A percentile compares a stretch with the other conserved stretches of the same genome.
These are phyloP conservation scores for Girardinichthys multiradiatus DNA, from an alignment of 2,113 vertebrate species.

Conservation along the genomic window DNA sequence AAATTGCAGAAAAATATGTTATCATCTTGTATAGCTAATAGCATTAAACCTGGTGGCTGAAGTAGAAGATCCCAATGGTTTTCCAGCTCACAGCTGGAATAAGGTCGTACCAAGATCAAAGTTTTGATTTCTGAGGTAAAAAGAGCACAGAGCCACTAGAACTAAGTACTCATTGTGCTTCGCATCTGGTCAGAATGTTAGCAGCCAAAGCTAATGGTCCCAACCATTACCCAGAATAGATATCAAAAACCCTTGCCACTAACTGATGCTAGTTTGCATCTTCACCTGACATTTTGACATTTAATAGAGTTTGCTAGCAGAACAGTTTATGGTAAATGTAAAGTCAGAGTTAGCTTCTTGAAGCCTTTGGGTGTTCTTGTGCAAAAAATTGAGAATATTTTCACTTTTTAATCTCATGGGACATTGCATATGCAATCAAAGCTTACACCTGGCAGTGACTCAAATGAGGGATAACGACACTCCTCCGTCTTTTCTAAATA, in stretches of 20 bases:
- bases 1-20: background rate
- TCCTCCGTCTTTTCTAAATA: constrained; percentile 3
- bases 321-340: background rate
- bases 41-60: background rate
- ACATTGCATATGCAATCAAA: background rate
- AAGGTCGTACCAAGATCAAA: background rate
- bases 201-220: background rate
- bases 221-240: background rate
- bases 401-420: background rate
- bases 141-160: background rate
- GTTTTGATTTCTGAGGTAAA: no score
- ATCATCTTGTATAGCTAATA: background rate
- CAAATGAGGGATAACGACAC: background rate
- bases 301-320: background rate
- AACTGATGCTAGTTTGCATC: background rate
- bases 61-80: background rate
- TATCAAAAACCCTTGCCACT: background rate
- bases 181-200: background rate
- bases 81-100: background rate
- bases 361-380: background rate
- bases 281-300: background rate
- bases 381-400: background rate
- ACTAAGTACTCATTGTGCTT: background rate
- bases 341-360: background rate
- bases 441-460: background rate